Percentiles rank a stretch among this genome's conserved stretches.
Evolutionary conservation across 1,140 invertebrate genomes (phyloP).

Genomic region (Zaprionus kolodkinae): DNA sequence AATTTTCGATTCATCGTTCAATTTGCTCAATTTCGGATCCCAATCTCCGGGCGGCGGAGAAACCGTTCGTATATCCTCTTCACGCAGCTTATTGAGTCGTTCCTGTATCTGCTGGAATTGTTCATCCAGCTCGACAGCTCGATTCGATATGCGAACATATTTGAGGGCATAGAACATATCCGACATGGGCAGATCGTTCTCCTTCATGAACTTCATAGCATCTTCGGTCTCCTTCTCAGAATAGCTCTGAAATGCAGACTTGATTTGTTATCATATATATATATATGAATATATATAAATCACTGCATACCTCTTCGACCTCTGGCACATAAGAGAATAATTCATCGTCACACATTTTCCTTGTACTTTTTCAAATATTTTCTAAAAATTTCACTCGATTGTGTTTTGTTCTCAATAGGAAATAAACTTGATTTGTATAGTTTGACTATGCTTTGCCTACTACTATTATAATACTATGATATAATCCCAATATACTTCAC

Average conservation of each 20-base stretch:
- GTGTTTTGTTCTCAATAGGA: not conserved
- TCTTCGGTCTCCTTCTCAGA: conserved; percentile 40
- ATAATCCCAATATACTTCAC: not conserved
- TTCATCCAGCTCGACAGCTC: conserved; percentile 5
- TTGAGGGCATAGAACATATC: conserved; percentile 53
- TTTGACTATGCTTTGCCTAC: not conserved
- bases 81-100: conserved; percentile 27
- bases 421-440: not conserved
- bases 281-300: not conserved
- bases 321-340: conserved; percentile 24
- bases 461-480: not conserved
- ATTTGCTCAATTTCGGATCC: conserved; percentile 2
- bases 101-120: conserved; percentile 10
- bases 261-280: not conserved
- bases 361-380: not conserved
- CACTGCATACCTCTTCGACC: conserved; percentile 15
- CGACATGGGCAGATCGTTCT: conserved; percentile 55
- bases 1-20: not conserved
- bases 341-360: conserved; percentile 16
- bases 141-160: conserved; percentile 51
- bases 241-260: conserved; percentile 31
- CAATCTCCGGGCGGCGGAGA: conserved; percentile 9
- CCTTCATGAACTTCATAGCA: conserved; percentile 48
- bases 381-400: conserved; percentile 2
- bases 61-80: conserved; percentile 10